Evolutionary conservation across 2,888 invertebrate species (phyloP), one percentile per base, ranked within the genome.

Genomic region (Cryptus viduatorius): DNA sequence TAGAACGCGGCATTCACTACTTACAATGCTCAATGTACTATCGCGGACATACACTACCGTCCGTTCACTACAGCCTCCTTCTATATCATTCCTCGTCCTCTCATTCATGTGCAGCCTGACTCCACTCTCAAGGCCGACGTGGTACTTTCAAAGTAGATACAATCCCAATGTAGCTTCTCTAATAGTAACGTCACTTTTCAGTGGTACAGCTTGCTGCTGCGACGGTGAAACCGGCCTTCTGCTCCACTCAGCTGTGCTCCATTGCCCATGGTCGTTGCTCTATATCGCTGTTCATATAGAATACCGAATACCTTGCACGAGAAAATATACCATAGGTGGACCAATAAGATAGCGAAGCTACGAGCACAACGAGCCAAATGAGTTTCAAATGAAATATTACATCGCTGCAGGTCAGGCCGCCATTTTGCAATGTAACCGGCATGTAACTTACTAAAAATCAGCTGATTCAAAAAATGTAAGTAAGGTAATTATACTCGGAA

Each of bases 11-110:
- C 89, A 91, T 91, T 91, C 90, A 90, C 86, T 87, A 88, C 89
- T 88, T 88, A 90, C 90, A 91, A 90, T 90, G 89, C 87, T 72
- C 87, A 86, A 87, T 86, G 89, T 88, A 88, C 89, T 90, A 91
- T 91, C 90, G 89, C 86, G 82, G 85, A 87, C 83, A 86, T 88
- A 87, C 88, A 87, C 88, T 83, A 81, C 83, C 84, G 50, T 86
- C 78, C 78, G 85, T 84, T 73, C 79, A 68, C 82, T 75, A 78
- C 85, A 82, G 16, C 31, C 71, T 80, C 75, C 80, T 73, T 76
- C 72, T 56, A 71, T 77, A 69, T 75, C 79, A 72, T 37, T 78
- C 76, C 56, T n/a, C 76, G 61, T n/a, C 65, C 69, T 64, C 19
- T 46, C 67, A 73, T 53, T 53, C 19, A 12, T 42, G 37, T 19